These are phyloP conservation scores for Apis dorsata DNA, from an alignment of 1,140 invertebrate species.

Conservation along the genomic window DNA sequence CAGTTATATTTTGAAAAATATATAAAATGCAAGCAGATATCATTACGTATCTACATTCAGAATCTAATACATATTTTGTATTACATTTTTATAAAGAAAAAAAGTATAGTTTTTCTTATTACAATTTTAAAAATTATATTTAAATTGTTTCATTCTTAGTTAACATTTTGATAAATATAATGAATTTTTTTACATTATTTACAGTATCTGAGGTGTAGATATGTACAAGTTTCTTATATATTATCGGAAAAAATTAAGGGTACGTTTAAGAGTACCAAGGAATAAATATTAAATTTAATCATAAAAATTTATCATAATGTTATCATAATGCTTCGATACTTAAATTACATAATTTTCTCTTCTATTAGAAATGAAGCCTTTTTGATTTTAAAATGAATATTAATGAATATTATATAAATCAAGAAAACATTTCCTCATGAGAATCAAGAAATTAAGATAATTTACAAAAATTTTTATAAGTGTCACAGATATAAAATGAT, in stretches of 20 bases:
- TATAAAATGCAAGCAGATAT: conserved; percentile 31
- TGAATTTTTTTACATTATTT: neutral
- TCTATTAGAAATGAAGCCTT: conserved; percentile 4
- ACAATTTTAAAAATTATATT: conserved; percentile 2
- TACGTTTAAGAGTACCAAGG: neutral
- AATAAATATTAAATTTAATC: neutral
- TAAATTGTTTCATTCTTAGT: neutral
- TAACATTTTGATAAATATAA: neutral
- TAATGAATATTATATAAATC: neutral
- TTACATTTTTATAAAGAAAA: conserved; percentile 11
- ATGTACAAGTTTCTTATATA: conserved; percentile 19
- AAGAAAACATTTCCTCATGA: neutral
- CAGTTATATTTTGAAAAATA: conserved; percentile 30
- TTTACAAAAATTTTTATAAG: conserved; percentile 3
- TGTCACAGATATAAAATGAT: neutral
- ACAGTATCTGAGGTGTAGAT: conserved; percentile 30
- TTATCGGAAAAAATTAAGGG: neutral
- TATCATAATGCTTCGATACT: conserved; percentile 38
- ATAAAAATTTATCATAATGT: neutral
- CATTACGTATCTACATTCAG: conserved; percentile 31
- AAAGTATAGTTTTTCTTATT: neutral
- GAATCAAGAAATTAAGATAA: conserved; percentile 6
- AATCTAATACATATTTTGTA: neutral
- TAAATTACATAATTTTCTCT: conserved; percentile 21
- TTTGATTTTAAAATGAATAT: neutral